Base-by-base conservation (phyloP, 2,888 invertebrate species). In the Lysandra bellargus region DNA sequence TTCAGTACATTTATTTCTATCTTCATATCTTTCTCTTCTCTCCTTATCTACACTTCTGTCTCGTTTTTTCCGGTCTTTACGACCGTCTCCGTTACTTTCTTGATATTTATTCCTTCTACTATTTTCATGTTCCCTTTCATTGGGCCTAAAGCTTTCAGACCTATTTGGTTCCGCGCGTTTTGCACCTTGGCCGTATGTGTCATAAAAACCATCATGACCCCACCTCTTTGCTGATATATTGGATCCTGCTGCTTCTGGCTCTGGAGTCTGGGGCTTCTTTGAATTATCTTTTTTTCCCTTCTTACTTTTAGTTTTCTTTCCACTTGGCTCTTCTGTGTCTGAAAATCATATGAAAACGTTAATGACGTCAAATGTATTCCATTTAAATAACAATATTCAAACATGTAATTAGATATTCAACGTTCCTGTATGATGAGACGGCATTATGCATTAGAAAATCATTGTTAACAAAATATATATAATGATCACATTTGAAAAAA, bases 171-270 rank as follows among this genome's bases (percentile, higher is more conserved):
- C 89, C 5, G 82, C 82, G 75, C 92, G 85, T 30, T 86, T 85
- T 1, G 92, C 92, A 74, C 90, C 90, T 84, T 90, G 87, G 0
- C 94, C 94, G 80, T 94, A 92, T 0, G 91, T 93, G 60, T 94
- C 93, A 81, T 91, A 94, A 81, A 92, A 94, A 1, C 94, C 93
- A 78, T 93, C 93, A 81, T 94, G 94, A 1, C 92, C 93, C 94
- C 94, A 93, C 80, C 90, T 87, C 76, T 92, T 90, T 30, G 79
- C 80, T 80, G 89, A 88, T 37, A 82, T 80, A 79, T 83, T 83
- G 75, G 80, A 79, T 49, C 81, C 69, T 64, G 53, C 44, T 0
- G 86, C 81, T 78, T 85, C 86, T 4, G 80, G 74, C 44, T 84
- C 84, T 17, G 88, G 84, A 23, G 87, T 84, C 85, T 89, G 84